Percentiles rank a stretch among this genome's conserved stretches.
Evolutionary conservation across 2,797 vertebrate species (phyloP).

Genomic region (Australoheros facetus): DNA sequence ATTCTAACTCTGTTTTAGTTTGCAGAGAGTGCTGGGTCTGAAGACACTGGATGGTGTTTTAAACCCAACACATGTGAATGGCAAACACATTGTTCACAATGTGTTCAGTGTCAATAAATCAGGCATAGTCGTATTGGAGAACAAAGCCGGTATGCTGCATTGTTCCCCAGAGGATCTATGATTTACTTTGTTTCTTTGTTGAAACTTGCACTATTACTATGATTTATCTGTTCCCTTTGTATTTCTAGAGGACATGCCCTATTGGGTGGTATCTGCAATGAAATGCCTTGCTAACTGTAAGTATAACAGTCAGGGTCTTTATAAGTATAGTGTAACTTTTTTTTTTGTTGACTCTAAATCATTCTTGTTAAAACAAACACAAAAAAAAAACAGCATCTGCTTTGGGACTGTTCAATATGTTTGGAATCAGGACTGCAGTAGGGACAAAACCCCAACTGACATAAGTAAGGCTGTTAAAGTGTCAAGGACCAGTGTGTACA

Average conservation of each 20-base stretch:
- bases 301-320: slow-evolving; percentile 64
- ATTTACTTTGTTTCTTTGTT: not conserved
- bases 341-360: not conserved
- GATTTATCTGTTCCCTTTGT: not conserved
- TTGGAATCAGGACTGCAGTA: not conserved
- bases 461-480: not conserved
- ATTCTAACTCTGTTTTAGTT: slow-evolving; percentile 53
- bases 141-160: slow-evolving; percentile 83
- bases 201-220: not conserved
- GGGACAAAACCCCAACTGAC: not conserved
- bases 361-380: not conserved
- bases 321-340: not conserved
- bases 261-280: slow-evolving; percentile 97
- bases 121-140: slow-evolving; percentile 89
- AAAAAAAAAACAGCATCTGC: not conserved
- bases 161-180: not conserved
- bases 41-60: slow-evolving; percentile 89
- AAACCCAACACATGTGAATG: slow-evolving; percentile 82
- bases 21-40: slow-evolving; percentile 90
- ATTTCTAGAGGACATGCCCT: slow-evolving; percentile 86
- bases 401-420: not conserved
- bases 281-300: slow-evolving; percentile 96
- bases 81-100: slow-evolving; percentile 92
- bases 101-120: slow-evolving; percentile 90
- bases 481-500: not conserved